Evolutionary conservation across 2,888 invertebrate species (phyloP).

Genomic region (Rhorus exstirpatorius): DNA sequence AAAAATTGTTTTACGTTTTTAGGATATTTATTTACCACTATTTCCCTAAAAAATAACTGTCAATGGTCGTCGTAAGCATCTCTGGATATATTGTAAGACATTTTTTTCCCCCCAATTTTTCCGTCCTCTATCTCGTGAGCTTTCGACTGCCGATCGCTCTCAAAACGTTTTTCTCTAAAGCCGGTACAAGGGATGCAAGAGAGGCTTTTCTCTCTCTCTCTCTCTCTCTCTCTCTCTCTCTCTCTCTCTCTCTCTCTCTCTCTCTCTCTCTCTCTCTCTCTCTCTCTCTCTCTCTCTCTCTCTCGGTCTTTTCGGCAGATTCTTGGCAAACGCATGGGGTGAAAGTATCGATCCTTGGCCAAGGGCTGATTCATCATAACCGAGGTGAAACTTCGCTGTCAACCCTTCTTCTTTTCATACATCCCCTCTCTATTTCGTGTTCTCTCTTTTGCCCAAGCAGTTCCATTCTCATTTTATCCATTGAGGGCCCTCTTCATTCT

Average conservation of each 20-base stretch:
- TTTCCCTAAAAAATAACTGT: background rate
- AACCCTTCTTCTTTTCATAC: slow-evolving; percentile 42
- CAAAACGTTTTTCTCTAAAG: slow-evolving; percentile 29
- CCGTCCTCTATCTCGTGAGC: slow-evolving; percentile 21
- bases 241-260: background rate
- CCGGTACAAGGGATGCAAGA: background rate
- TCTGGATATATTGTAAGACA: background rate
- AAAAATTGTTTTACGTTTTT: background rate
- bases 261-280: background rate
- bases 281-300: background rate
- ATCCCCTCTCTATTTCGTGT: slow-evolving; percentile 17
- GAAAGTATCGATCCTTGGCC: slow-evolving; percentile 63
- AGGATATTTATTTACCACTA: background rate
- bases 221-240: background rate
- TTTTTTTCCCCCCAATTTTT: background rate
- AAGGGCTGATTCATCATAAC: slow-evolving; percentile 66
- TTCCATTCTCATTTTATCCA: slow-evolving; percentile 32
- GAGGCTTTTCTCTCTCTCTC: background rate
- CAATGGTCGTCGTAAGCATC: no score
- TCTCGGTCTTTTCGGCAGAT: slow-evolving; percentile 11
- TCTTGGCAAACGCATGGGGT: slow-evolving; percentile 63
- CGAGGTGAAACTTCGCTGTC: slow-evolving; percentile 64
- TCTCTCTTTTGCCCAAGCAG: slow-evolving; percentile 37
- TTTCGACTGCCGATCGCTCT: slow-evolving; percentile 33
- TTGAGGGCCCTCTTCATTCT: slow-evolving; percentile 8